phyloP scores from a whole-genome alignment of 2,113 vertebrate species.

The Phrynosoma blainvillii region DNA sequence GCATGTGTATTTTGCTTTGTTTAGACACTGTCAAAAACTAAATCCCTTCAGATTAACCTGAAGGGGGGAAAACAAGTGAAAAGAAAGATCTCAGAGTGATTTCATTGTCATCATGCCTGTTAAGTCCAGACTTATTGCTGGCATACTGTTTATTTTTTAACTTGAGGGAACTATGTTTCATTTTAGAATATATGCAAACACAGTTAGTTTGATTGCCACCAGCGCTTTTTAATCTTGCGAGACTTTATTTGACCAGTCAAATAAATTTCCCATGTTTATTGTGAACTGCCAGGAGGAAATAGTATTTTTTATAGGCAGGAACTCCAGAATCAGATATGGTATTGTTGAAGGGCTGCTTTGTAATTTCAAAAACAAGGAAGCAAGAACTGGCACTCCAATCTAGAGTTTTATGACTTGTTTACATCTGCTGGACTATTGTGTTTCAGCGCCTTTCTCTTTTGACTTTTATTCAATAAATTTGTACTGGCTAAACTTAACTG shows the following conservation, averaged over 20 bases:
- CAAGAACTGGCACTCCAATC: neutral
- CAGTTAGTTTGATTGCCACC: neutral
- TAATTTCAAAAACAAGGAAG: slow-evolving; percentile 23
- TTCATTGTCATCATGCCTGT: slow-evolving; percentile 33
- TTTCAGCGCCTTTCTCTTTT: slow-evolving; percentile 29
- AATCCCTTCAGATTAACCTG: slow-evolving; percentile 19
- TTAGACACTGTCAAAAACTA: slow-evolving; percentile 36
- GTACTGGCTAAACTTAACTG: slow-evolving; percentile 30
- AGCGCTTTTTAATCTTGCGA: slow-evolving; percentile 8
- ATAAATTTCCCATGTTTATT: slow-evolving; percentile 24
- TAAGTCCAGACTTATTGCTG: slow-evolving; percentile 33
- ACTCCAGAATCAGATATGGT: slow-evolving; percentile 1
- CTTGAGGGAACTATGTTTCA: neutral
- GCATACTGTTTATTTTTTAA: slow-evolving; percentile 32
- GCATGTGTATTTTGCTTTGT: slow-evolving; percentile 5
- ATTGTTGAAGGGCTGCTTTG: slow-evolving; percentile 9
- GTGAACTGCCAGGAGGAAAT: slow-evolving; percentile 44
- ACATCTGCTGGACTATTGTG: slow-evolving; percentile 25
- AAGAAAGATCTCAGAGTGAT: slow-evolving; percentile 23
- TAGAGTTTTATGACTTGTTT: slow-evolving; percentile 34
- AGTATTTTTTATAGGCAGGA: slow-evolving; percentile 11
- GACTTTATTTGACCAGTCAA: neutral
- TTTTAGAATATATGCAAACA: slow-evolving; percentile 22
- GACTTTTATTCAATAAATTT: slow-evolving; percentile 26
- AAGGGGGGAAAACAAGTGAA: neutral